Evolutionary conservation across 2,888 invertebrate genomes (phyloP), one percentile per base, ranked within the genome.

Genomic region (Drosophila nr. fundita): DNA sequence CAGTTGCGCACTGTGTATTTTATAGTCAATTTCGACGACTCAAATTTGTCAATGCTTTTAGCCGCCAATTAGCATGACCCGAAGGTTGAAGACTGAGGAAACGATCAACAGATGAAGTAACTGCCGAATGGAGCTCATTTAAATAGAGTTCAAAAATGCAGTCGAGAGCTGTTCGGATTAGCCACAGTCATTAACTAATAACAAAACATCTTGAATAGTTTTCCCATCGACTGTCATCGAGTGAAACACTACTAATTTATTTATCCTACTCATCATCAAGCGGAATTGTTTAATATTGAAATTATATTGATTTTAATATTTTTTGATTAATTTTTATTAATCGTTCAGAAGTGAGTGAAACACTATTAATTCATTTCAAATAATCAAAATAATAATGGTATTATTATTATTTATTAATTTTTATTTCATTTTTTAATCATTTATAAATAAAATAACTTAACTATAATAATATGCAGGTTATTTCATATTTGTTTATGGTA

Each of bases 21-120:
- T 32, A 63, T 40, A 45, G 66, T 21, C 66, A 38, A 58, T 40
- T 71, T 58, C 42, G 53, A 57, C 65, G 68, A 67, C 42, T 38
- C 57, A 48, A 71, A 68, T 83, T 73, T 81, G 78, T 73, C 68
- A 65, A 81, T 73, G 59, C 49, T 67, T 61, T 67, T 55, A 54
- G 63, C 75, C 48, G 36, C 6, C 68, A 77, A 84, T 82, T 82
- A 82, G 69, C 84, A 82, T 82, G 34, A 57, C 45, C 38, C 52
- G 77, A 77, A 84, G 82, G 82, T 60, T 67, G 6, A 10, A 15
- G 15, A 11, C 29, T 29, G 10, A n/a, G 66, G 24, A 24, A 50
- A n/a, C 57, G 11, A 48, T 38, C 30, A 50, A 21, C 15, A 54
- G 58, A 27, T 50, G 70, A 58, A 40, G 24, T 52, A 57, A 34